These are phyloP conservation scores for Lithophane socia DNA, from an alignment of 2,888 invertebrate genomes.

Conservation along the genomic window DNA sequence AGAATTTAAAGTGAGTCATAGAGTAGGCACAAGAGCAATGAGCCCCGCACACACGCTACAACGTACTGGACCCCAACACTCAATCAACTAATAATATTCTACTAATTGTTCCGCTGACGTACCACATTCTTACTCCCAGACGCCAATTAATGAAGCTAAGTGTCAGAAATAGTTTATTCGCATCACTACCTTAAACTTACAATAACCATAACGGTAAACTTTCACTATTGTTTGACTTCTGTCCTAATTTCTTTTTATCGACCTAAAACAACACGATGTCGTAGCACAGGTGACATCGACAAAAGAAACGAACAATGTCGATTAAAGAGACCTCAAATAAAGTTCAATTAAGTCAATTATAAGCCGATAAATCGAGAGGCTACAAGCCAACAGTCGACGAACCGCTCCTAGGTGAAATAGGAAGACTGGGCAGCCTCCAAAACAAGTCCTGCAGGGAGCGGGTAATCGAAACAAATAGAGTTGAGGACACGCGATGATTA, in stretches of 20 bases:
- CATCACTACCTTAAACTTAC: constrained; percentile 45
- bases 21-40: constrained; percentile 58
- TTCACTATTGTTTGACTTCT: constrained; percentile 64
- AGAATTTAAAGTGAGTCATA: constrained; percentile 83
- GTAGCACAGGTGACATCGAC: constrained; percentile 48
- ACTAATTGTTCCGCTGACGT: constrained; percentile 66
- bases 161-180: constrained; percentile 31
- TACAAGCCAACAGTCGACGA: constrained; percentile 54
- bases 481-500: constrained; percentile 53
- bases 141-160: constrained; percentile 49
- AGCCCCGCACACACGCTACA: constrained; percentile 61
- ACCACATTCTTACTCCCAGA: constrained; percentile 48
- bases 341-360: constrained; percentile 76
- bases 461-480: constrained; percentile 61
- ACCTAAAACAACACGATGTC: constrained; percentile 44
- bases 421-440: constrained; percentile 62
- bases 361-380: constrained; percentile 65
- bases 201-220: constrained; percentile 59
- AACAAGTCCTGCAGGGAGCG: constrained; percentile 60
- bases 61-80: constrained; percentile 51
- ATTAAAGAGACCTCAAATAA: constrained; percentile 62
- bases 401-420: constrained; percentile 64
- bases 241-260: constrained; percentile 62
- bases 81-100: constrained; percentile 54
- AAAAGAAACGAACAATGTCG: constrained; percentile 51